Evolutionary conservation across 2,797 vertebrate species (phyloP).

Genomic region (Eremophila alpestris): DNA sequence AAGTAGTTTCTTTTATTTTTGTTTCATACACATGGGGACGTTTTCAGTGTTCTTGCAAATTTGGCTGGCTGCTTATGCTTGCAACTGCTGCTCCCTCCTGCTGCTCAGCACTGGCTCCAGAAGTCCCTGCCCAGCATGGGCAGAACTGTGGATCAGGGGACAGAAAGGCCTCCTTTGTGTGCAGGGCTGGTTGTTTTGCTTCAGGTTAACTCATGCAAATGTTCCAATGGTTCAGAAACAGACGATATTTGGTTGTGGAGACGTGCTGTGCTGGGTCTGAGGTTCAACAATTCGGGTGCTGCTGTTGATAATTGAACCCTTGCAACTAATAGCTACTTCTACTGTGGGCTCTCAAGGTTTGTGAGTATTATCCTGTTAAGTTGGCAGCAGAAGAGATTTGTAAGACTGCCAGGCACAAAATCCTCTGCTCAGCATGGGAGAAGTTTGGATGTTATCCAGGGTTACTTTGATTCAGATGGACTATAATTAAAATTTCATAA

Average conservation of each 20-base stretch:
- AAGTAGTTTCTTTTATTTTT: not conserved
- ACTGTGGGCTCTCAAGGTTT: not conserved
- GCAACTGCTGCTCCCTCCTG: not conserved
- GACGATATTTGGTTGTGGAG: not conserved
- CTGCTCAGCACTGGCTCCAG: not conserved
- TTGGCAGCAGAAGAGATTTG: not conserved
- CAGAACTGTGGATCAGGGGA: not conserved
- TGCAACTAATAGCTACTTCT: not conserved
- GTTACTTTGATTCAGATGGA: not conserved
- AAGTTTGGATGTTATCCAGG: not conserved
- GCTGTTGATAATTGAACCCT: not conserved
- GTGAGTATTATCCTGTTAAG: not conserved
- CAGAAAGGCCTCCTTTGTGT: conserved; percentile 11
- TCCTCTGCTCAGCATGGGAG: not conserved
- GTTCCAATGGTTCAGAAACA: conserved; percentile 47
- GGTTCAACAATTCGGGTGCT: not conserved
- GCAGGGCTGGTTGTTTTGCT: not conserved
- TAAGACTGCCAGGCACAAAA: not conserved
- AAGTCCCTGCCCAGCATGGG: not conserved
- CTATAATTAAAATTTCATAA: not conserved
- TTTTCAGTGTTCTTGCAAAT: not conserved
- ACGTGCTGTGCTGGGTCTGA: conserved; percentile 13
- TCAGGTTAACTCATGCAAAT: conserved; percentile 42
- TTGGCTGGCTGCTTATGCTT: not conserved
- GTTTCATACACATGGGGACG: rapidly evolving